Percentiles rank a stretch among this genome's conserved stretches.
Evolutionary conservation across 2,113 vertebrate species (phyloP).

Genomic region (Pteronura brasiliensis): DNA sequence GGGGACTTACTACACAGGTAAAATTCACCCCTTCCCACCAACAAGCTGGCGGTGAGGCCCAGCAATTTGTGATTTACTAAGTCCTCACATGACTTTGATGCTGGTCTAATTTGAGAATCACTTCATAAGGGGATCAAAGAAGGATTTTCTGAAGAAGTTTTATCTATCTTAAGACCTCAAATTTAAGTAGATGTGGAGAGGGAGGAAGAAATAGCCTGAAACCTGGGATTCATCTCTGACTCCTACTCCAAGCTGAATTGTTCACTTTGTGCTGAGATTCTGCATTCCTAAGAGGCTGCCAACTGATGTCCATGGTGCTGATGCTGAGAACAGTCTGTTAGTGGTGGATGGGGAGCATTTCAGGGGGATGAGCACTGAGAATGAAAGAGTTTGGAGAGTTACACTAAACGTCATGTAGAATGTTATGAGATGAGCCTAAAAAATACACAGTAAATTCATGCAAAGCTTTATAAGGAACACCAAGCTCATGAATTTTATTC

Average conservation of each 20-base stretch:
- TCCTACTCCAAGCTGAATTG: neutral
- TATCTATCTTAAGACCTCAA: too few relatives aligned
- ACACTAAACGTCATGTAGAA: neutral
- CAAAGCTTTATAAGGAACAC: neutral
- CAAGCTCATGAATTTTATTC: neutral
- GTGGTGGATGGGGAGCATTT: neutral
- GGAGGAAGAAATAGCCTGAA: neutral
- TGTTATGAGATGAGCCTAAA: neutral
- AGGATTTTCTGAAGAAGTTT: neutral
- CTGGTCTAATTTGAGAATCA: neutral
- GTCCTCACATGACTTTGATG: neutral
- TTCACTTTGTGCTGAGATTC: neutral
- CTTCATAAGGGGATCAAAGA: neutral
- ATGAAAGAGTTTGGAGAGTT: neutral
- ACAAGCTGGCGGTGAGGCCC: neutral
- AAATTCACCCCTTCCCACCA: neutral
- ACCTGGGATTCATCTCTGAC: neutral
- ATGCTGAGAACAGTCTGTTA: neutral
- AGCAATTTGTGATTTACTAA: neutral
- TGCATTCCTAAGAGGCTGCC: neutral
- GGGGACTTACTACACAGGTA: neutral
- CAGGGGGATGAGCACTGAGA: neutral
- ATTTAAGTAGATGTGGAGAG: neutral
- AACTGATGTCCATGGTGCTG: neutral
- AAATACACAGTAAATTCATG: neutral